Conservation (phyloP, 2,797 vertebrate species). For the Meriones psammophilus region DNA sequence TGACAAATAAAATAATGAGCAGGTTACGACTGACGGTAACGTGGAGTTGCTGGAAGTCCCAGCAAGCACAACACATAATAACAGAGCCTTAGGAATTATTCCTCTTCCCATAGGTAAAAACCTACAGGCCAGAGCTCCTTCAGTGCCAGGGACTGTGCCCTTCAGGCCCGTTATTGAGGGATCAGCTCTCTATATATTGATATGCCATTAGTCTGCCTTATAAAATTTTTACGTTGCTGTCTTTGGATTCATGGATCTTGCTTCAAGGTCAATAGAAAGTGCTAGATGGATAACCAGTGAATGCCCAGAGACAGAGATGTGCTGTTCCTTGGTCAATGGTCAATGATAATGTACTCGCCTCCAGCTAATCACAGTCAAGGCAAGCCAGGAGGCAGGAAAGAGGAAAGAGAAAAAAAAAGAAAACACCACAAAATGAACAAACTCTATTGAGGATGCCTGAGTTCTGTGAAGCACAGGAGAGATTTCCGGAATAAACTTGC, state of each 20-base stretch:
- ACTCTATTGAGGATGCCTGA: background rate
- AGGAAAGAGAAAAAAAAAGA: background rate
- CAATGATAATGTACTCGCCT: conserved; percentile 38
- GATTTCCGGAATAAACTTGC: background rate
- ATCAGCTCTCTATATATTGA: conserved; percentile 58
- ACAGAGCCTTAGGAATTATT: background rate
- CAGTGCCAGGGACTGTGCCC: background rate
- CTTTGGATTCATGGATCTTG: conserved; percentile 74
- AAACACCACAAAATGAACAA: background rate
- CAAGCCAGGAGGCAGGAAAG: background rate
- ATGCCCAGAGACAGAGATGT: conserved; percentile 60
- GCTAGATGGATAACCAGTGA: conserved; percentile 61
- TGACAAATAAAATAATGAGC: background rate
- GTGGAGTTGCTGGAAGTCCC: background rate
- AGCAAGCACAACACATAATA: background rate
- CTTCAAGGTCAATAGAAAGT: conserved; percentile 77
- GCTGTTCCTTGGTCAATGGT: conserved; percentile 54
- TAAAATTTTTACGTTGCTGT: conserved; percentile 72
- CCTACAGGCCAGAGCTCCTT: conserved; percentile 15
- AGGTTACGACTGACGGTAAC: background rate
- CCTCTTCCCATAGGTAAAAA: background rate
- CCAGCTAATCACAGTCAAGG: conserved; percentile 39
- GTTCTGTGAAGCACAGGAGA: background rate
- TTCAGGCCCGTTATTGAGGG: conserved; percentile 67
- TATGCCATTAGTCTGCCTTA: conserved; percentile 72